Evolutionary conservation across 2,113 vertebrate genomes (phyloP).

Genomic region (Salvator merianae): DNA sequence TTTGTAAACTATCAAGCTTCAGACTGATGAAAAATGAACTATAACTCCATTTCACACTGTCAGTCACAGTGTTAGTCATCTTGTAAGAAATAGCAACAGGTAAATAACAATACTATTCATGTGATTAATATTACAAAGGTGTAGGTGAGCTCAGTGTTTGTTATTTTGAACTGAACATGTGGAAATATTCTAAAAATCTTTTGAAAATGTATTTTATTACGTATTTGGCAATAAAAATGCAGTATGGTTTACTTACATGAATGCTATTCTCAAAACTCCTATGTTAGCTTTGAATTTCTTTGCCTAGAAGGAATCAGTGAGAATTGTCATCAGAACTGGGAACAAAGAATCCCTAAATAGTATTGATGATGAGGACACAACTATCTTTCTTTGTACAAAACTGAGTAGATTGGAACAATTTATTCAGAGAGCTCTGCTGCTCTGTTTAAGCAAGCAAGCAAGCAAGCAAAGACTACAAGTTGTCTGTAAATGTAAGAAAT

Average conservation of each 20-base stretch:
- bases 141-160: not conserved
- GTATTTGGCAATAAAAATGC: not conserved
- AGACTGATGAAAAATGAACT: not conserved
- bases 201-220: not conserved
- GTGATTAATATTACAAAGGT: not conserved
- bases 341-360: conserved; percentile 6
- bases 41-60: not conserved
- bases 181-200: not conserved
- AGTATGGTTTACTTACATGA: not conserved
- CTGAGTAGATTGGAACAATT: not conserved
- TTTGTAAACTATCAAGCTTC: not conserved
- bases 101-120: not conserved
- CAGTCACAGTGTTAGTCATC: not conserved
- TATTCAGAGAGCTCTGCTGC: not conserved
- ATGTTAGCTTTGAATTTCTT: not conserved
- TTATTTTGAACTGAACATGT: not conserved
- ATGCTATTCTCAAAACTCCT: not conserved
- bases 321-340: not conserved
- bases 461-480: not conserved
- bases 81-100: not conserved
- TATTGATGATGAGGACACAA: not conserved
- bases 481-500: not conserved
- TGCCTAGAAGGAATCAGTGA: not conserved
- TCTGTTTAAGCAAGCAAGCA: not conserved
- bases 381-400: not conserved